Base-by-base conservation (phyloP, 2,113 vertebrate species). In the Corythornis madagascariensis region DNA sequence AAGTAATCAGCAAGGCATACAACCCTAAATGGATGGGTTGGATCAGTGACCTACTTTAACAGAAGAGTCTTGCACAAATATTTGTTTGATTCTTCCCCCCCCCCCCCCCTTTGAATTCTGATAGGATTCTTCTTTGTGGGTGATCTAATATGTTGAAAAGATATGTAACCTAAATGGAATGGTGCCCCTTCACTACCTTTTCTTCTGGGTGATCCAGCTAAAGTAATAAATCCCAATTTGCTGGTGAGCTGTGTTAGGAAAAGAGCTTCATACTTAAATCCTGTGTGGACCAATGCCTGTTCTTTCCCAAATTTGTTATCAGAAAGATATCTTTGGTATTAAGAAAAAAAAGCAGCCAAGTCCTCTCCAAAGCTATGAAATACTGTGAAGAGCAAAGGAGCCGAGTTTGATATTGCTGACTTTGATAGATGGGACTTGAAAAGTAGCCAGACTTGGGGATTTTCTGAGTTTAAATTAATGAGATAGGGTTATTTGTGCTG, bases 391-490 rank as follows among this genome's bases (percentile, higher is more conserved):
- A 75, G 6, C n/a, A 33, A 22, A 64, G 45, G 47, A 78, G 11
- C 38, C 59, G 53, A 38, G 24, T 78, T 82, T 89, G 67, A 80
- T 87, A 52, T 16, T 90, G 43, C 43, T 69, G 71, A 73, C 88
- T 95, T 87, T 88, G 80, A 56, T 74, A 78, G 52, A 63, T 57
- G 28, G 73, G 24, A 81, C n/a, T 77, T 83, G 33, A 90, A 86
- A 93, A 16, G 33, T 57, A 82, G 35, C 12, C 74, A 90, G 83
- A 42, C 50, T 77, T 83, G 12, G 22, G 33, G 45, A 81, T 84
- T 93, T 93, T 73, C n/a, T 52, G 19, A 55, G 20, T 28, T 87
- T 89, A 70, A 81, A 38, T 86, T 86, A 86, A 74, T 77, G 63
- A 78, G 66, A 47, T 26, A 48, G 12, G 24, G 13, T 65, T 83